phyloP scores from a whole-genome alignment of 2,797 vertebrate species.

The Dallia pectoralis region DNA sequence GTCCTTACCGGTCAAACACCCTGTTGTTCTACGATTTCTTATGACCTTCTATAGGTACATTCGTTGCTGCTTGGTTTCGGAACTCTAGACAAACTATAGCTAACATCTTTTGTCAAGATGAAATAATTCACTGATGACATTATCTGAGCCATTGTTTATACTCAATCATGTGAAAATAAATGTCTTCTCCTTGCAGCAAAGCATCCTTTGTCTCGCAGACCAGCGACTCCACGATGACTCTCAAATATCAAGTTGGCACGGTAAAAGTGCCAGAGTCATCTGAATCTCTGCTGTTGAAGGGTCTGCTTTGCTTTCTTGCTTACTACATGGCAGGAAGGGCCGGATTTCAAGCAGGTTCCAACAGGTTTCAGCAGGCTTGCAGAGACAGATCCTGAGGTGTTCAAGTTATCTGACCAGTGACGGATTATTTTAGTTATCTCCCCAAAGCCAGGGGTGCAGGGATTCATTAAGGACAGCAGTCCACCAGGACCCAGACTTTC shows the following conservation, averaged over 20 bases:
- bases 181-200: background rate
- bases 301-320: background rate
- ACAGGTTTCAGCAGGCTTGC: background rate
- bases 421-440: background rate
- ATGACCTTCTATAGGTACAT: background rate
- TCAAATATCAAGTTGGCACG: background rate
- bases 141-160: background rate
- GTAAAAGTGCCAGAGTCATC: background rate
- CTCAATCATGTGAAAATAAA: background rate
- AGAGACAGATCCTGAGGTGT: background rate
- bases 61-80: background rate
- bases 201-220: background rate
- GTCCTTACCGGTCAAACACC: no score
- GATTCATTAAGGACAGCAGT: background rate
- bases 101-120: background rate
- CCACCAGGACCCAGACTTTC: constrained; percentile 1
- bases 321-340: background rate
- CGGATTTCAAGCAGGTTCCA: background rate
- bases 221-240: background rate
- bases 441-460: background rate
- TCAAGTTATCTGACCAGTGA: background rate
- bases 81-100: background rate
- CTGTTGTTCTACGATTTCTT: no score
- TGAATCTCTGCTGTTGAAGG: background rate
- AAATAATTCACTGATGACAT: background rate